Percentiles rank a stretch among this genome's conserved stretches.
phyloP scores from a whole-genome alignment of 2,888 invertebrate genomes.

The Caenorhabditis sulstoni region DNA sequence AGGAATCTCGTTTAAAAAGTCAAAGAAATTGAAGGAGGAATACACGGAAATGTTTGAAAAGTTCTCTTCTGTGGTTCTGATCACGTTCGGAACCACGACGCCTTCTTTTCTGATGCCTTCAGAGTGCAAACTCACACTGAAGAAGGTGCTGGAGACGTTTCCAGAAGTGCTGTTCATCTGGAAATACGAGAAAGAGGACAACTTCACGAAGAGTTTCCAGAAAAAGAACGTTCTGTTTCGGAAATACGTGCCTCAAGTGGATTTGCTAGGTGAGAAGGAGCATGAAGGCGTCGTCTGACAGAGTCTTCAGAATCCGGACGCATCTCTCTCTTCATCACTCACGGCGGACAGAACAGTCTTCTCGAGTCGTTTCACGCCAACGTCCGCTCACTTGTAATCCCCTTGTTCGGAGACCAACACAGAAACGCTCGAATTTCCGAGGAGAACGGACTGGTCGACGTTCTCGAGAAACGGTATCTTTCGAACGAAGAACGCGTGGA shows the following conservation, averaged over 20 bases:
- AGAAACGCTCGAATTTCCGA: conserved; percentile 32
- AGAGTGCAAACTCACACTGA: neutral
- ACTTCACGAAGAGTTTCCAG: neutral
- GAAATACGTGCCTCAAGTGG: conserved; percentile 30
- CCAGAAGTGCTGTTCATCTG: conserved; percentile 23
- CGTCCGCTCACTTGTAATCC: conserved; percentile 25
- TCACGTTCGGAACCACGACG: conserved; percentile 43
- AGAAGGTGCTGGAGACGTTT: conserved; percentile 12
- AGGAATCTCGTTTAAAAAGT: conserved; percentile 39
- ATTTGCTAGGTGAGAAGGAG: conserved; percentile 27
- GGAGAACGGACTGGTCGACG: conserved; percentile 25
- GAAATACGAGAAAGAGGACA: conserved; percentile 44
- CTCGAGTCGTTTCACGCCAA: conserved; percentile 45
- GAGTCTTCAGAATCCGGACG: conserved; percentile 44
- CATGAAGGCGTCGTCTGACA: too few relatives aligned
- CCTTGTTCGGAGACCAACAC: conserved; percentile 43
- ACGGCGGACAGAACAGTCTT: conserved; percentile 61
- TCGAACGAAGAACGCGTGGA: conserved; percentile 23
- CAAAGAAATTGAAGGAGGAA: conserved; percentile 9
- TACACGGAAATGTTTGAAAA: conserved; percentile 1
- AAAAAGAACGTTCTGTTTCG: conserved; percentile 14
- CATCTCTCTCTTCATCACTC: conserved; percentile 52
- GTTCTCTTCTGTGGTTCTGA: conserved; percentile 1
- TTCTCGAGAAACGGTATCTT: conserved; percentile 27
- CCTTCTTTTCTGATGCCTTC: conserved; percentile 42